These are phyloP conservation scores for Sinocyclocheilus anshuiensis DNA, from an alignment of 2,113 vertebrate genomes.

Conservation along the genomic window DNA sequence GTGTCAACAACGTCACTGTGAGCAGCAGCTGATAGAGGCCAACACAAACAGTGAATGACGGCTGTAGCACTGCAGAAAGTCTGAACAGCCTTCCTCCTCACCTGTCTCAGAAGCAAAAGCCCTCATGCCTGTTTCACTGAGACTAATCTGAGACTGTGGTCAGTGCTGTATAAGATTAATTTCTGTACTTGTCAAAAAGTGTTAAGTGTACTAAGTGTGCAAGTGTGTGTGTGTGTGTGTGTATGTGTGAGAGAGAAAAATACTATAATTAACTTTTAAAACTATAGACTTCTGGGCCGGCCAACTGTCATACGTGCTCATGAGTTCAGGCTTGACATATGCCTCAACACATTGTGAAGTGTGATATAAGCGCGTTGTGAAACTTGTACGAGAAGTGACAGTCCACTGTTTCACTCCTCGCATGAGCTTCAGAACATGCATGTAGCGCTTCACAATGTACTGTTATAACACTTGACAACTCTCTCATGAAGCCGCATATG, in stretches of 20 bases:
- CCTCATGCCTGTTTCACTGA: not conserved
- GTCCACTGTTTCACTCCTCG: not conserved
- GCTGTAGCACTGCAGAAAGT: not conserved
- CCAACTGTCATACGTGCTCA: not conserved
- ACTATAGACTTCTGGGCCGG: not conserved
- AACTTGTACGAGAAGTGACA: too few relatives aligned
- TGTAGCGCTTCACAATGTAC: too few relatives aligned
- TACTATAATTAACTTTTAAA: not conserved
- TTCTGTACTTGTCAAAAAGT: not conserved
- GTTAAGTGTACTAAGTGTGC: too few relatives aligned
- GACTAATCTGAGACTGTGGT: not conserved
- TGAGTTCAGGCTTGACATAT: not conserved
- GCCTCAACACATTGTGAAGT: not conserved
- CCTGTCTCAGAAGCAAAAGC: constrained; percentile 13
- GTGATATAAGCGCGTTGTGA: not conserved
- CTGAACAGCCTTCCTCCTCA: constrained; percentile 31
- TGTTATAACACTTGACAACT: too few relatives aligned
- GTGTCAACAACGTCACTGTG: constrained; percentile 41
- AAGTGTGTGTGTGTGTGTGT: not conserved
- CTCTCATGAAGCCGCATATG: not conserved
- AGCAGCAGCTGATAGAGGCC: constrained; percentile 51
- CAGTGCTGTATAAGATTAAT: not conserved
- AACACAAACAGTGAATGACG: constrained; percentile 39
- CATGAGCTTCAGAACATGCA: not conserved
- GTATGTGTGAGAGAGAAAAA: not conserved